Base-by-base conservation (phyloP, 1,140 invertebrate species). In the Batillaria attramentaria region DNA sequence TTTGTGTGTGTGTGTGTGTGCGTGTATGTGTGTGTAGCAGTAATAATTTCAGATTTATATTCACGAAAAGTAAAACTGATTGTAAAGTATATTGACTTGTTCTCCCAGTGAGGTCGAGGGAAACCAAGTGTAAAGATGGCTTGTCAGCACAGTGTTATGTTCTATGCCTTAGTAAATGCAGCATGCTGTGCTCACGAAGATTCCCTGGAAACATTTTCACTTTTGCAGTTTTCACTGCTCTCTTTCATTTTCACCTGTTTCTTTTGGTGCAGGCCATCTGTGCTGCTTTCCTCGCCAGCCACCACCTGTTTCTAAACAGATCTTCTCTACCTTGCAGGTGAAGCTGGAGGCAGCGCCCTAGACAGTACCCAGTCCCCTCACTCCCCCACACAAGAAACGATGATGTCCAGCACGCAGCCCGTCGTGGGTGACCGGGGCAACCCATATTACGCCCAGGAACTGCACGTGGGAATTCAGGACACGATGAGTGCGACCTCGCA, bases 341-440 rank as follows among this genome's bases (percentile, higher is more conserved):
- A n/a, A n/a, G n/a, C n/a, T n/a, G n/a, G n/a, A n/a, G n/a, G n/a
- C n/a, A n/a, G n/a, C n/a, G n/a, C n/a, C n/a, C n/a, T n/a, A n/a
- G n/a, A 10, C 33, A 50, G 46, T 50, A 24, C 57, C 57, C 24
- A 8, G 8, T 20, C 24, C 24, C 57, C 5, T 6, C 6, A 8
- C 24, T 20, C 31, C 8, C 5, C 6, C 5, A 28, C 57, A 6
- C 57, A 60, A 24, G 57, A 60, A 20, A n/a, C 6, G 6, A 60
- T 60, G 57, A 8, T 6, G 20, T 8, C 57, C 37, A 8, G 37
- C 16, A 24, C 18, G 1, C 68, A 41, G 39, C 39, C 68, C 18
- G 68, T 39, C 13, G 20, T 41, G 24, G 73, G 79, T 31, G 79
- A 77, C 68, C 4, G 43, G 37, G 79, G 79, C 6, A 80, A 80